phyloP scores from a whole-genome alignment of 2,113 vertebrate species.

The Diphyllodes magnificus region DNA sequence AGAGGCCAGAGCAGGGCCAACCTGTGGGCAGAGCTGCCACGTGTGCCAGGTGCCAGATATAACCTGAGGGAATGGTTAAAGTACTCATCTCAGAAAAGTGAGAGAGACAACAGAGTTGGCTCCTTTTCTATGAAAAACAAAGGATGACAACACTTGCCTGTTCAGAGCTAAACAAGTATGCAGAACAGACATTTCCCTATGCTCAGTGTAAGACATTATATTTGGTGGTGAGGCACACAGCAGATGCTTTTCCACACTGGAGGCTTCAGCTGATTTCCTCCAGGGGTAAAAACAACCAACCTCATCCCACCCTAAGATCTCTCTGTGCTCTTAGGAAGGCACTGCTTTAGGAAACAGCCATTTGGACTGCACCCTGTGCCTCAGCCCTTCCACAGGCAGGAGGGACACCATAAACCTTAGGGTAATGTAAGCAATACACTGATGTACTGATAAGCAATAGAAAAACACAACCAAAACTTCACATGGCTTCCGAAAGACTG shows the following conservation, averaged over 20 bases:
- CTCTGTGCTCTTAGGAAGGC: neutral
- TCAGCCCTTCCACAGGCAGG: too few relatives aligned
- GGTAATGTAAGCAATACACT: neutral
- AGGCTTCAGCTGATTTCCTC: neutral
- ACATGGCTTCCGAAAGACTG: neutral
- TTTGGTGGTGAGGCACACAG: neutral
- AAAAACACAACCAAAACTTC: neutral
- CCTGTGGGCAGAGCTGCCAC: neutral
- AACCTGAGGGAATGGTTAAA: neutral
- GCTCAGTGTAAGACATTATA: neutral
- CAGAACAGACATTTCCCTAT: neutral
- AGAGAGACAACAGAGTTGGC: neutral
- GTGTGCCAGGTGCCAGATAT: neutral
- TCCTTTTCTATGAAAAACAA: neutral
- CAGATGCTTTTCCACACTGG: neutral
- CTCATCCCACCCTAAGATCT: neutral
- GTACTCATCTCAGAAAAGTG: neutral
- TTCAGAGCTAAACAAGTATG: neutral
- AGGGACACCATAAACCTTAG: neutral
- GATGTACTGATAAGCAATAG: neutral
- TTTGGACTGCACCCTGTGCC: neutral
- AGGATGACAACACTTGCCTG: neutral
- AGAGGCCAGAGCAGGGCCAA: neutral
- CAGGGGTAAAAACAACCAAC: neutral
- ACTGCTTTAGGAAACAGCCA: neutral